Evolutionary conservation across 2,888 invertebrate genomes (phyloP), one percentile per base, ranked within the genome.

Genomic region (Seira sanloemensis): DNA sequence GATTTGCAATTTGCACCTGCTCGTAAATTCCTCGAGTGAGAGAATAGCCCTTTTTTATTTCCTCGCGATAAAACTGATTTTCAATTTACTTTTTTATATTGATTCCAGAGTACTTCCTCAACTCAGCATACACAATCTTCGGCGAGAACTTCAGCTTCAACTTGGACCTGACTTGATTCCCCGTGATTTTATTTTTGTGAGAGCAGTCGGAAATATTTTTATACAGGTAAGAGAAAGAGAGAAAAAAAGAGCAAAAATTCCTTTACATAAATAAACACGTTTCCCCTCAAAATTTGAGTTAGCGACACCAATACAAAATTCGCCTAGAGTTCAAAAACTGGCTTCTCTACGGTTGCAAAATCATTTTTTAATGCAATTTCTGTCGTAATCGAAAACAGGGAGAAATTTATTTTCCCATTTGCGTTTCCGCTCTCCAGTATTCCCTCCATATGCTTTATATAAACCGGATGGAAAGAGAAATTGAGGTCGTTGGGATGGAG

Each of bases 171-270:
- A 92, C 26, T 89, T 91, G 25, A 89, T 92, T 9, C 92, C 92
- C 9, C 88, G 91, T 73, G 91, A 92, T 81, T 92, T 91, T 89
- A 91, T 92, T 69, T 92, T 92, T 88, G 90, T 92, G 18, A 90
- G 92, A 89, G 91, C 92, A 88, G 92, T 92, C n/a, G 92, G 92
- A n/a, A 90, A 92, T 86, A 92, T 92, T 89, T 91, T 92, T 87
- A 92, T 92, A 58, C 90, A 91, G 91, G 92, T 92, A 91, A 90
- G 86, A 27, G 12, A 19, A 54, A 37, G 4, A n/a, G 7, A 27
- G 2, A 66, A 71, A 26, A 24, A 24, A 24, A 66, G 66, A 7
- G 24, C 7, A 5, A 62, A n/a, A 24, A 4, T 23, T 23, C 9
- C 9, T 66, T 23, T 7, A 66, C 24, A 37, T n/a, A n/a, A n/a